Evolutionary conservation across 1,140 invertebrate genomes (phyloP), one percentile per base, ranked within the genome.

Genomic region (Ips typographus): DNA sequence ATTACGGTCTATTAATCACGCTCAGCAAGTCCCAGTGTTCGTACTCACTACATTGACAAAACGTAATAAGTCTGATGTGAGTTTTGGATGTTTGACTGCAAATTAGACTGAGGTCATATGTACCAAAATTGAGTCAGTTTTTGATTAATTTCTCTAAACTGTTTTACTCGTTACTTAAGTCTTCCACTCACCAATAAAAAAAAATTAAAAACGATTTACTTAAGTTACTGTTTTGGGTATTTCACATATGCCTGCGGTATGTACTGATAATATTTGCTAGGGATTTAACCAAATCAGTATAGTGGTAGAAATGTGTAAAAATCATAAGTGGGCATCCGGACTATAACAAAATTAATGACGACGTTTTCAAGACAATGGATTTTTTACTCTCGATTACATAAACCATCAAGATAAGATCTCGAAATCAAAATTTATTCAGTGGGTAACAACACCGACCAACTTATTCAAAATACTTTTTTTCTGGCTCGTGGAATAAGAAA

Each of bases 341-440:
- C 67, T 57, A 69, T 56, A 51, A n/a, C 40, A 47, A 69, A 55
- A 69, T 69, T 69, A 69, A 69, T 69, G 58, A 63, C 59, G 59
- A 59, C 41, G 59, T 69, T 69, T 52, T 56, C 41, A 44, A 69
- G 53, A 69, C 67, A 69, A 69, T 69, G 67, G 67, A 51, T 63
- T 60, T 60, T 37, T 52, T 59, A 56, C 40, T 62, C 53, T 69
- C 56, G 58, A 69, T 69, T 69, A 69, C 67, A 69, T 69, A 69
- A 69, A 62, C 59, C 60, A 69, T 69, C 67, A 44, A 69, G 67
- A 69, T 69, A 69, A 69, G 43, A 69, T 69, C 67, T 39, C 4
- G 47, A 44, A 63, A 52, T 69, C 58, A 69, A 56, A 61, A 69
- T 69, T 60, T 62, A 62, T 69, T 69, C 67, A 44, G 51, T 62